Conservation (phyloP, 2,888 invertebrate genomes). For the Acanthopleura granulata region DNA sequence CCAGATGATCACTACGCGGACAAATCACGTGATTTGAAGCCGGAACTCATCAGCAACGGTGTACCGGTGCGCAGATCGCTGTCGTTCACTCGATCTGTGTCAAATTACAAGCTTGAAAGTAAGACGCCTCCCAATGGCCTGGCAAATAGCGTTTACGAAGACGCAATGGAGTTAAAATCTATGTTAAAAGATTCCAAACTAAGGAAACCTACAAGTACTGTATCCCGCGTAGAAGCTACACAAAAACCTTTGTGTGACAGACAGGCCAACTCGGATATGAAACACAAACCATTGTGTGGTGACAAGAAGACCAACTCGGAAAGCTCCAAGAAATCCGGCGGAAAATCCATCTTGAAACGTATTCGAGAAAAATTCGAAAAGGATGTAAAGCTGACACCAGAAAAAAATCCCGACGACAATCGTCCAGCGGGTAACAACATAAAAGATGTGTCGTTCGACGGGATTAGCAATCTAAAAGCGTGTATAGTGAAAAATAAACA, state of each 20-base stretch:
- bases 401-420: background rate
- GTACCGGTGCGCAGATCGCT: no score
- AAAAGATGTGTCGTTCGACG: background rate
- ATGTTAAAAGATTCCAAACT: background rate
- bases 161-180: slow-evolving; percentile 1
- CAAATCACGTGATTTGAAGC: no score
- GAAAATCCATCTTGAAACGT: background rate
- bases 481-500: background rate
- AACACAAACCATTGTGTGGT: no score
- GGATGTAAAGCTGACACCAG: background rate
- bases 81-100: no score
- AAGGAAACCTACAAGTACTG: background rate
- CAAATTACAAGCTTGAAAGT: no score
- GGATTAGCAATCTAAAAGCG: background rate
- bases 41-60: no score
- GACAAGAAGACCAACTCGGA: background rate
- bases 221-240: background rate
- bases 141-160: background rate
- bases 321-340: background rate
- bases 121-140: no score
- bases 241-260: background rate
- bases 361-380: background rate
- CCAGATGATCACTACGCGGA: background rate
- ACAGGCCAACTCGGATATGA: no score
- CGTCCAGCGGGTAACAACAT: background rate